These are phyloP conservation scores for Lepidocyrtinus sp. DNA, from an alignment of 2,888 invertebrate genomes.

Conservation along the genomic window DNA sequence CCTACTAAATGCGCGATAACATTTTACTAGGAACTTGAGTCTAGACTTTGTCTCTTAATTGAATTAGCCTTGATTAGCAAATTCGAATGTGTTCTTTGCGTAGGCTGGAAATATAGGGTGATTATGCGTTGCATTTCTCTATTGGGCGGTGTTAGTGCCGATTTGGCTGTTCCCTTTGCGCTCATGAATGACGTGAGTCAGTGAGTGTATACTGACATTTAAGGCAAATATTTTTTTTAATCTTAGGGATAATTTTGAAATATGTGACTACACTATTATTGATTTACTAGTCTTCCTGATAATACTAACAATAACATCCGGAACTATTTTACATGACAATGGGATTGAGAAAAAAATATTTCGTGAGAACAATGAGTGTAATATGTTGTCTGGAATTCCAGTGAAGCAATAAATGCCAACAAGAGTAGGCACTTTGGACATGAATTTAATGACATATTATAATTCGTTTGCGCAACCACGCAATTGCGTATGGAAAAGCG, in stretches of 20 bases:
- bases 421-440: neutral
- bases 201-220: too few species aligned
- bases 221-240: too few species aligned
- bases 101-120: neutral
- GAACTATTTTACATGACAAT: constrained; percentile 57
- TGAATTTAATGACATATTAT: neutral
- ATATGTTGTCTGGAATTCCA: neutral
- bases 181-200: too few species aligned
- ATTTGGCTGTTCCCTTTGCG: neutral
- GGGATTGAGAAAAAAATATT: neutral
- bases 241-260: neutral
- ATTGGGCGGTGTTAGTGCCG: neutral
- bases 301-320: constrained; percentile 33
- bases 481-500: neutral
- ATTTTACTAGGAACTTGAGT: neutral
- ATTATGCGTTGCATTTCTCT: neutral
- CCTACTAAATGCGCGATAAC: neutral
- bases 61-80: neutral
- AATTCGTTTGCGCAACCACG: neutral
- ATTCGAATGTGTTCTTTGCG: neutral
- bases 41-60: neutral
- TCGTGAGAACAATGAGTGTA: neutral
- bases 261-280: neutral
- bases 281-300: neutral
- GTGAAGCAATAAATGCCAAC: neutral